Evolutionary conservation across 2,797 vertebrate species (phyloP).

Genomic region (Ctenosaura bakeri): DNA sequence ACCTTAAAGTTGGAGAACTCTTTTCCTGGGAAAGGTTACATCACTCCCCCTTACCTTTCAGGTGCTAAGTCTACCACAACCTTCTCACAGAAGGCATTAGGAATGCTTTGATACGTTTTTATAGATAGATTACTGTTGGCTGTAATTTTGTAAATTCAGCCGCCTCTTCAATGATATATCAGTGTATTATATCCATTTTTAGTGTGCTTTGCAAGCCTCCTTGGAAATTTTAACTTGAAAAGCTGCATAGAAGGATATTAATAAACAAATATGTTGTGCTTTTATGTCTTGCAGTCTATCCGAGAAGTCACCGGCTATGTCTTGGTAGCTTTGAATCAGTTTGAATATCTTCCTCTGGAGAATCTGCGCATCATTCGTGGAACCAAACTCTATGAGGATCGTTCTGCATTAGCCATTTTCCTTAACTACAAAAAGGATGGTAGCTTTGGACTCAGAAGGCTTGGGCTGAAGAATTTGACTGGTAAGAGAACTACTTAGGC

Average conservation of each 20-base stretch:
- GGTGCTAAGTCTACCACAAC: neutral
- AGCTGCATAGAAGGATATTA: neutral
- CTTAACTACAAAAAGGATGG: constrained; percentile 97
- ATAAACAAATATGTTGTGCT: neutral
- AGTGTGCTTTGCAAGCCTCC: neutral
- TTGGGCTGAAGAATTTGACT: constrained; percentile 94
- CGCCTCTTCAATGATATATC: neutral
- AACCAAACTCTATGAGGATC: constrained; percentile 94
- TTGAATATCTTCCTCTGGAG: constrained; percentile 96
- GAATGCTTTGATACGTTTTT: neutral
- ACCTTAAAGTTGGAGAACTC: neutral
- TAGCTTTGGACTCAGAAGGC: constrained; percentile 92
- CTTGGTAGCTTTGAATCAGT: constrained; percentile 96
- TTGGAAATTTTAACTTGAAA: neutral
- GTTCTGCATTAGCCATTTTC: constrained; percentile 94
- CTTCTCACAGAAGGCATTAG: neutral
- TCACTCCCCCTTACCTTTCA: neutral
- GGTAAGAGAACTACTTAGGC: constrained; percentile 78
- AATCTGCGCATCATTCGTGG: constrained; percentile 96
- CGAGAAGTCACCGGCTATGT: constrained; percentile 98
- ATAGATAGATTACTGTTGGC: neutral
- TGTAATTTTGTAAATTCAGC: neutral
- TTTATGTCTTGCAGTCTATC: constrained; percentile 89
- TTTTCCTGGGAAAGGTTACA: neutral
- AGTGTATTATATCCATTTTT: neutral